A percentile compares a stretch with the other conserved stretches of the same genome.
These are phyloP conservation scores for Huso huso DNA, from an alignment of 2,797 vertebrate species.

Conservation along the genomic window DNA sequence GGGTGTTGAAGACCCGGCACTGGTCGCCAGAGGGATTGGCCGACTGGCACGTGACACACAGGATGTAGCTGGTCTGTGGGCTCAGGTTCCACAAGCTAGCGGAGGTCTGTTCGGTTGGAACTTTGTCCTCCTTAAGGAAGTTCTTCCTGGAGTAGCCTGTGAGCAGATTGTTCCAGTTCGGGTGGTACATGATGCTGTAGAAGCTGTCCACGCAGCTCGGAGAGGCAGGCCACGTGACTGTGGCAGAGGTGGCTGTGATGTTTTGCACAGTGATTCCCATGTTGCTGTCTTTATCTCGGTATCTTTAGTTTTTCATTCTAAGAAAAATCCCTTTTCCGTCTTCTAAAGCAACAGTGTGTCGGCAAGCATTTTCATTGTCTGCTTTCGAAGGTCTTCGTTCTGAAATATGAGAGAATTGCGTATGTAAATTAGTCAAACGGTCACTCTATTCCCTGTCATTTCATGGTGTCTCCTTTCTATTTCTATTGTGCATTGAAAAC, in stretches of 20 bases:
- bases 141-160: conserved; percentile 70
- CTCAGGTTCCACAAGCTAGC: conserved; percentile 67
- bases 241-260: conserved; percentile 66
- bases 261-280: conserved; percentile 73
- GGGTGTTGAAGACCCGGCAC: conserved; percentile 74
- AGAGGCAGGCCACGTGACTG: conserved; percentile 65
- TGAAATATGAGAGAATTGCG: too few species aligned
- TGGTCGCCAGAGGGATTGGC: conserved; percentile 71
- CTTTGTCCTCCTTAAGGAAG: conserved; percentile 72
- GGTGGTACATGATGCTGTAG: conserved; percentile 83
- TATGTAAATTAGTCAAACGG: too few species aligned
- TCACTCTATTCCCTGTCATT: too few species aligned
- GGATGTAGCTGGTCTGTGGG: conserved; percentile 72
- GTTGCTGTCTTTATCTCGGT: not conserved
- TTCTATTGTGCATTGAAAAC: too few species aligned
- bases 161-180: conserved; percentile 74
- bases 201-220: conserved; percentile 70
- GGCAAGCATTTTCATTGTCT: too few species aligned
- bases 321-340: too few species aligned
- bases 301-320: not conserved
- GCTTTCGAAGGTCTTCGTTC: too few species aligned
- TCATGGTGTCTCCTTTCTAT: too few species aligned
- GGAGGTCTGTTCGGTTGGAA: conserved; percentile 69
- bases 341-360: too few species aligned
- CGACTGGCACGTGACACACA: conserved; percentile 79